Base-by-base conservation (phyloP, 1,140 invertebrate genomes). In the Dermatophagoides farinae region DNA sequence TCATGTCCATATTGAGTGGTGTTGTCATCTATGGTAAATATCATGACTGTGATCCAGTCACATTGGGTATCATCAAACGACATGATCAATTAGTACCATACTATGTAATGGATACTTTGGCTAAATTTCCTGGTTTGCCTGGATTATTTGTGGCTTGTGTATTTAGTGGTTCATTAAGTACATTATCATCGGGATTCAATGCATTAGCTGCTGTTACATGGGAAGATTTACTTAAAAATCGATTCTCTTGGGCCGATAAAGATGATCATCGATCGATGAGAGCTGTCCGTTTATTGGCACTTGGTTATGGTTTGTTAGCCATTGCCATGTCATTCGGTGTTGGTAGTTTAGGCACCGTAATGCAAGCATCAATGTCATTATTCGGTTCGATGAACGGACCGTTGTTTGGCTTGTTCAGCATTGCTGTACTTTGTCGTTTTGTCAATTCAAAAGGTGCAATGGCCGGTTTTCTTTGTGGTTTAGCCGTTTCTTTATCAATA, bases 341-440 rank as follows among this genome's bases (percentile, higher is more conserved):
- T 20, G 62, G 62, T 0, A 12, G 14, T 18, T 31, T 61, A n/a
- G 62, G 62, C 11, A 63, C 62, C 37, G 62, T 64, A 22, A n/a
- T 64, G 12, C 59, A 64, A 70, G 73, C 75, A 60, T 68, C 71
- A 9, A 39, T 72, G 1, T 73, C 71, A 50, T 67, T 77, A 20
- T 71, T 70, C 59, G 75, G 76, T 20, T 73, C 82, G 8, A 76
- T 80, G 4, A 72, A 75, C 41, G 85, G 85, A 46, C 82, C 84
- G 20, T 70, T 86, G 1, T 71, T 86, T 0, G 83, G 83, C 6
- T 75, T 86, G 9, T 87, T 87, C 66, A 80, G 80, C 1, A 73
- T 87, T 40, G 85, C 84, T 53, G 79, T 86, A 72, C 82, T 86
- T 66, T 78, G 83, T 46, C 84, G 83, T 0, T 78, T 76, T 72